phyloP scores from a whole-genome alignment of 1,140 invertebrate genomes.

The Drosophila pruinosa region DNA sequence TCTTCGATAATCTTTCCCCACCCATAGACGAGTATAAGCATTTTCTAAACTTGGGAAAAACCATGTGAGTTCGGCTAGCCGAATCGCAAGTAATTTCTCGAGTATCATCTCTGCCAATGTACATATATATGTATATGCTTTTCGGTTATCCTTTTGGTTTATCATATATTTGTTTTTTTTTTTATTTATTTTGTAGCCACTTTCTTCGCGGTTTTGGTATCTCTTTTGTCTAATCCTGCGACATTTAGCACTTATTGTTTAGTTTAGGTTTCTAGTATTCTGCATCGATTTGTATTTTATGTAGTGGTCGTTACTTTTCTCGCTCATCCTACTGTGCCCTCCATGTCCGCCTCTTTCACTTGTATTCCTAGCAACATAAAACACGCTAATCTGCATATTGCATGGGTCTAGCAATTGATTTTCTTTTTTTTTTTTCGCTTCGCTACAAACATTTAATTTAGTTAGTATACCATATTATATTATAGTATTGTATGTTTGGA shows the following conservation, averaged over 20 bases:
- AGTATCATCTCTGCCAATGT: constrained; percentile 31
- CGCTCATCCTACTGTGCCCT: neutral
- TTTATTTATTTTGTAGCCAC: constrained; percentile 32
- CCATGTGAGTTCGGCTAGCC: constrained; percentile 14
- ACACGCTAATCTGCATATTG: constrained; percentile 49
- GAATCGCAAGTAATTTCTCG: constrained; percentile 11
- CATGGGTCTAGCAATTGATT: constrained; percentile 30
- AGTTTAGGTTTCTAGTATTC: constrained; percentile 35
- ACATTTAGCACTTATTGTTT: constrained; percentile 42
- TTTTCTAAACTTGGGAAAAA: neutral
- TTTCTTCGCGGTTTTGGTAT: constrained; percentile 56
- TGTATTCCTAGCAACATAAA: constrained; percentile 27
- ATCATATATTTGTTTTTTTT: constrained; percentile 18
- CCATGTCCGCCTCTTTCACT: neutral
- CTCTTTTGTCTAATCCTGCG: constrained; percentile 56
- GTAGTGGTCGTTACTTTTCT: constrained; percentile 12
- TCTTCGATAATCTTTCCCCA: constrained; percentile 1
- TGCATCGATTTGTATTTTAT: constrained; percentile 16
- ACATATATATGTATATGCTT: constrained; percentile 17
- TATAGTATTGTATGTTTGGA: constrained; percentile 33
- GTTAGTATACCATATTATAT: constrained; percentile 38
- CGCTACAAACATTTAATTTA: constrained; percentile 77
- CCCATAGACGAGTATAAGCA: neutral
- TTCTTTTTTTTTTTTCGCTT: constrained; percentile 33
- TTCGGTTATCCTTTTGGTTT: constrained; percentile 30